These are phyloP conservation scores for Ifrita kowaldi DNA, from an alignment of 2,113 vertebrate genomes.

Conservation along the genomic window DNA sequence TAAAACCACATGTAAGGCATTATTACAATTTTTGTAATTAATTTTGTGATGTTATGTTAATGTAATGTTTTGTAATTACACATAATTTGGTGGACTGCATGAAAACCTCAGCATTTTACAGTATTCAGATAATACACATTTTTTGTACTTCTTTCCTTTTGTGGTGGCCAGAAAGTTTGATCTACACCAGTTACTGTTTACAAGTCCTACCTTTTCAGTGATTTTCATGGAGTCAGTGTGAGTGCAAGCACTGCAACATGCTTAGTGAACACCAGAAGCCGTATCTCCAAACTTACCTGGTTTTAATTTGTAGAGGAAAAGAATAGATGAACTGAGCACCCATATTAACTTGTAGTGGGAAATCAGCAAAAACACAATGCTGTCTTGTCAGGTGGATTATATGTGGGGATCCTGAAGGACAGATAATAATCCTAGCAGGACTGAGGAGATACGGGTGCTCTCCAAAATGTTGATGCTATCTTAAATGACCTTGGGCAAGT, in stretches of 20 bases:
- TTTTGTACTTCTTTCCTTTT: not conserved
- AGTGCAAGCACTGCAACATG: not conserved
- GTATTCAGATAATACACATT: not conserved
- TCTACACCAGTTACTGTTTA: not conserved
- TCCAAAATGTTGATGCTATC: not conserved
- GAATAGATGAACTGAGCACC: not conserved
- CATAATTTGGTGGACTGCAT: not conserved
- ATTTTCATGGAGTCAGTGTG: not conserved
- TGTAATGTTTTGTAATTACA: too few species aligned
- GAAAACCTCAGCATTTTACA: not conserved
- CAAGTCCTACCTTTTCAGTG: not conserved
- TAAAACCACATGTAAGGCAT: not conserved
- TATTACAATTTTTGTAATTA: too few species aligned
- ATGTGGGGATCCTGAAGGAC: not conserved
- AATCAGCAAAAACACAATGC: not conserved
- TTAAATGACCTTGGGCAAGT: not conserved
- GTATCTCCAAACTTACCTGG: not conserved
- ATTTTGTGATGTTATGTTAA: too few species aligned
- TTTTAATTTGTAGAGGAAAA: not conserved
- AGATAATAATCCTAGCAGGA: not conserved
- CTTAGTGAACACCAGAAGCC: not conserved
- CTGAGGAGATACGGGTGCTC: not conserved
- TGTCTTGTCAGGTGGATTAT: not conserved
- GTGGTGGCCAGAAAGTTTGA: not conserved
- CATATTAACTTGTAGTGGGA: not conserved